These are phyloP conservation scores for Galleria mellonella DNA, from an alignment of 1,140 invertebrate species.

Conservation along the genomic window DNA sequence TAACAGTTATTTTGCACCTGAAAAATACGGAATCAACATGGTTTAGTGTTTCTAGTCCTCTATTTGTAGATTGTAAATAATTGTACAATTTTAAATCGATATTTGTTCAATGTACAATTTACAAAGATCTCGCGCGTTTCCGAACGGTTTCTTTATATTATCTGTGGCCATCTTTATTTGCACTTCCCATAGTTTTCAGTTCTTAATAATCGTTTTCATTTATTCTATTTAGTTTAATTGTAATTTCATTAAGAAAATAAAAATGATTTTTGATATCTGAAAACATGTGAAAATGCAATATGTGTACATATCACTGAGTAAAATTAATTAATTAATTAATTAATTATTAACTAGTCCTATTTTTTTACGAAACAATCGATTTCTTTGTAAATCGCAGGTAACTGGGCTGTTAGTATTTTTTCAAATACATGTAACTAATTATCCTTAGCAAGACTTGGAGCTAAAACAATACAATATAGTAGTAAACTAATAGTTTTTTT, in stretches of 20 bases:
- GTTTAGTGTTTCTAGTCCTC: conserved; percentile 66
- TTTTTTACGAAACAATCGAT: conserved; percentile 20
- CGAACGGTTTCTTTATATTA: not conserved
- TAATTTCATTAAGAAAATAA: too few species aligned
- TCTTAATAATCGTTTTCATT: too few species aligned
- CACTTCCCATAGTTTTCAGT: too few species aligned
- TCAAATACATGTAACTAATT: conserved; percentile 22
- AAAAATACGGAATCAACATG: conserved; percentile 74
- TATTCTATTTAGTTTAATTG: too few species aligned
- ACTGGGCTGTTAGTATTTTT: not conserved
- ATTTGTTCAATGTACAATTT: conserved; percentile 4
- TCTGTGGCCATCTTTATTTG: too few species aligned
- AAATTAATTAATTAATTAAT: too few species aligned
- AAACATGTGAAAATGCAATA: conserved; percentile 16
- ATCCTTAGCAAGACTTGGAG: conserved; percentile 25
- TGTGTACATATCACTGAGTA: conserved; percentile 39
- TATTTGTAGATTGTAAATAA: conserved; percentile 42
- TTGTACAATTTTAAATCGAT: conserved; percentile 8
- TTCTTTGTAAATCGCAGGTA: conserved; percentile 19
- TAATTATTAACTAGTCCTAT: not conserved
- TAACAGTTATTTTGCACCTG: conserved; percentile 63
- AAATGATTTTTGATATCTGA: conserved; percentile 1
- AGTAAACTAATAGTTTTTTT: too few species aligned
- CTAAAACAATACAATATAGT: too few species aligned
- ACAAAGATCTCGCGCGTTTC: conserved; percentile 14